Base-by-base conservation (phyloP, 2,797 vertebrate genomes). In the Cynopterus sphinx region DNA sequence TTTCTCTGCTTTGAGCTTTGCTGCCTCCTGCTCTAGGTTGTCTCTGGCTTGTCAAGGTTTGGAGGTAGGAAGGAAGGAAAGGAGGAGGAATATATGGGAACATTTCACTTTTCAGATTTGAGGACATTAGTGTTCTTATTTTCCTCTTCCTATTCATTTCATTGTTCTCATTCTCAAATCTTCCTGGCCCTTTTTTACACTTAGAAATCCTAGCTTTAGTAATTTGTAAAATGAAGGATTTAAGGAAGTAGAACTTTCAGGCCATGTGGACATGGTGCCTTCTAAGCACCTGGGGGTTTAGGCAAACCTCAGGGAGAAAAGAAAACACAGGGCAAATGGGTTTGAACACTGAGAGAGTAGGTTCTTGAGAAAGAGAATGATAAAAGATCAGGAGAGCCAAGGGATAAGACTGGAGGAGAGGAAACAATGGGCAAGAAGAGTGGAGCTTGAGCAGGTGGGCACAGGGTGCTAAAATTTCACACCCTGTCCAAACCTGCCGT, bases 231-330 rank as follows among this genome's bases (percentile, higher is more conserved):
- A 71, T 75, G 57, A 78, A 55, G 11, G 6, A 12, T 84, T 87
- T 93, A 41, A 92, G 65, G 55, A 83, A 87, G n/a, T 67, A 89
- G 67, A 86, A 67, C 28, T 65, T 89, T 28, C 28, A 65, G 73
- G 39, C 11, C 16, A 15, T 57, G 19, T 85, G 19, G 15, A 41
- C 43, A 2, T 6, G 22, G 36, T 74, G 26, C 31, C 46, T 39
- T 75, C n/a, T 70, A 77, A 84, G 49, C 2, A 59, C 33, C 24
- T 49, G 26, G 10, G 12, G 7, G 6, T 93, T 75, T 84, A 43
- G 24, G 28, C 75, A 79, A 88, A 79, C 39, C 19, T 51, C 16
- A 87, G 6, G 17, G 26, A 65, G 24, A 43, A 53, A 84, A 85
- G 43, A 87, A 81, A 68, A 16, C 57, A 75, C 17, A 51, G n/a